Conservation (phyloP, 2,113 vertebrate species). For the Lathamus discolor region DNA sequence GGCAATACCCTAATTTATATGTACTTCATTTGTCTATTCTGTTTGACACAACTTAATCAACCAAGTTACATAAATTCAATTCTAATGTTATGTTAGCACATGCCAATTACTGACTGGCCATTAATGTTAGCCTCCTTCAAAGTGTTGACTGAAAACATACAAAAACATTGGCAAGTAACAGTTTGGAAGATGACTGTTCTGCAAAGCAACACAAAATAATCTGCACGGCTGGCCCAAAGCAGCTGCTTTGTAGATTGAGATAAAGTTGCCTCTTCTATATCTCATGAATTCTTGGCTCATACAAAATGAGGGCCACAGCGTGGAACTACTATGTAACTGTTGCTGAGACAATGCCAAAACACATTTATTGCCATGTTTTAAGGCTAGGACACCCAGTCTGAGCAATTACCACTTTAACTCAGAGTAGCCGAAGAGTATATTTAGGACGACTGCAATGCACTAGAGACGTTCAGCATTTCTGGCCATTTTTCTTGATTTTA, state of each 20-base stretch:
- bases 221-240: neutral
- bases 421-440: neutral
- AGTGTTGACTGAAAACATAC: neutral
- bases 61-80: neutral
- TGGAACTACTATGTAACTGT: neutral
- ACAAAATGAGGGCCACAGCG: neutral
- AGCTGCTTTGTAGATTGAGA: neutral
- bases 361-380: neutral
- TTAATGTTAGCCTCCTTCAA: neutral
- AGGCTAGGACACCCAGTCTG: neutral
- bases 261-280: neutral
- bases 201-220: neutral
- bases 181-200: neutral
- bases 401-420: neutral
- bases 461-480: fast-evolving
- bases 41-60: neutral
- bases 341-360: neutral
- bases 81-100: neutral
- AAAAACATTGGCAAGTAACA: neutral
- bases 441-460: neutral
- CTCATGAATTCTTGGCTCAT: neutral
- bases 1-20: neutral
- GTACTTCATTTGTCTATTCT: neutral
- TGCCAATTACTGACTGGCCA: neutral
- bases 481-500: neutral